Base-by-base conservation (phyloP, 2,113 vertebrate species). In the Anolis carolinensis region DNA sequence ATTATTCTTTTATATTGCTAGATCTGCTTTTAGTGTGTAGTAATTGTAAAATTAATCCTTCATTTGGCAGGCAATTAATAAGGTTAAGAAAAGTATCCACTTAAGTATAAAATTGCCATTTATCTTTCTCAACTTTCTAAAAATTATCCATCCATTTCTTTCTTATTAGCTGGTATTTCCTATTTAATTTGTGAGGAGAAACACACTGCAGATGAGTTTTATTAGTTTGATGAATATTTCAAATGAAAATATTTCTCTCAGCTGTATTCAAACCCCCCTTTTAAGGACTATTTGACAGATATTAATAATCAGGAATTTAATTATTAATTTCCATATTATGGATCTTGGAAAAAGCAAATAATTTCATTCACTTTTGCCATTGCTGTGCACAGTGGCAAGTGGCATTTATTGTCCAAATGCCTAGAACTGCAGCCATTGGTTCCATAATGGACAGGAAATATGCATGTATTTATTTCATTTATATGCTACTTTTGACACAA, bases 51-150 rank as follows among this genome's bases (percentile, higher is more conserved):
- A 77, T 27, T 77, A 77, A 59, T 59, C 18, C 21, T 20, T 55
- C 3, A 78, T 78, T 78, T 59, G n/a, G 20, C 76, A 59, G 9
- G 21, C 62, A 80, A 63, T 59, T 14, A 63, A 30, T 25, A 50
- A 81, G 27, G 67, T 50, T 27, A 23, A 30, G 20, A 9, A 52
- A 20, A 20, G 23, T 59, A 48, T 79, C 30, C 32, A 39, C 76
- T 67, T 81, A 44, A 20, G 0, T 0, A 72, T 52, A 13, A 9
- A 71, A 83, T 30, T 75, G 44, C 63, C 27, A 68, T 10, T 11
- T 80, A 30, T 8, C 68, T 16, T 63, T 65, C 0, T 79, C 62
- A 72, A 23, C 13, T 65, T 78, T 11, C 25, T 32, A 11, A 63
- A n/a, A 71, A 50, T 36, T 0, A 9, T 65, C 32, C 59, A 65